Base-by-base conservation (phyloP, 2,797 vertebrate genomes). In the Anisognathus igniventris region DNA sequence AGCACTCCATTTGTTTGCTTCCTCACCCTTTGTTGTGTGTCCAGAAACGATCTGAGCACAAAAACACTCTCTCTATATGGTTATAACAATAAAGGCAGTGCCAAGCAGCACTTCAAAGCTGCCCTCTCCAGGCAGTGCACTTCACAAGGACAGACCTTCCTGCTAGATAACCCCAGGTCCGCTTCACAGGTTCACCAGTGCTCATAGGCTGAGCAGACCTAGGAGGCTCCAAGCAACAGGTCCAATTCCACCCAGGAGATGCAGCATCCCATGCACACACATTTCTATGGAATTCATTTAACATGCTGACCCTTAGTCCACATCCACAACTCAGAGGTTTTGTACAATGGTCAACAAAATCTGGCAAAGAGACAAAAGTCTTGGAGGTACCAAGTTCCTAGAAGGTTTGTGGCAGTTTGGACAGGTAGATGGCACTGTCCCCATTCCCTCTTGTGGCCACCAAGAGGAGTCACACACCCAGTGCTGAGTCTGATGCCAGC, bases 61-160 rank as follows among this genome's bases (percentile, higher is more conserved):
- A 82, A 85, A 83, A 48, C 20, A 40, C 8, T 71, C 42, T 48
- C 37, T 37, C 28, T 58, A 37, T 71, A 30, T 89, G 80, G 89
- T 89, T 92, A 57, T 71, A 93, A 51, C 64, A 92, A 51, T 30
- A 80, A 86, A 94, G 54, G 10, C 65, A 37, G 50, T 74, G 81
- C 79, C 72, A 83, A 82, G 33, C 57, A 72, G 30, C n/a, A 91
- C 89, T 95, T 96, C 94, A 96, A 95, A 96, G 92, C 73, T 88
- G 61, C 78, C 92, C 51, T 66, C 71, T 94, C 85, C 66, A 78
- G 62, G 68, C 92, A 90, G 71, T 35, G 57, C 62, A 73, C 57
- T 95, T 95, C 74, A 87, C 71, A 94, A 53, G 30, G 90, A 67
- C 90, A 90, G 74, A 66, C 28, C 35, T 96, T 95, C 92, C 92